A percentile compares a stretch with the other conserved stretches of the same genome.
phyloP scores from a whole-genome alignment of 2,888 invertebrate genomes.

The Lymantria dispar region DNA sequence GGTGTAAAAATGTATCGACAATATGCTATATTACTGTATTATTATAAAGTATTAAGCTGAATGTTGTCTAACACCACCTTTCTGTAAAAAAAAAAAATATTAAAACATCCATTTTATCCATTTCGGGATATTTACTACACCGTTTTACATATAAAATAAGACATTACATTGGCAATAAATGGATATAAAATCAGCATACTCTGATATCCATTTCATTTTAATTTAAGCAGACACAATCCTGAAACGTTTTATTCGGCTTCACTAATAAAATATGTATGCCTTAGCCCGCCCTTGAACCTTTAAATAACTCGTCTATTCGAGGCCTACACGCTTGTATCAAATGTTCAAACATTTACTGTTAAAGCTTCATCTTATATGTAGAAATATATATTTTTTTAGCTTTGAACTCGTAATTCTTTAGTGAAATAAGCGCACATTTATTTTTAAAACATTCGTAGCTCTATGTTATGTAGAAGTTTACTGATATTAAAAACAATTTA shows the following conservation, averaged over 20 bases:
- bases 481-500: no score
- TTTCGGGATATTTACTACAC: no score
- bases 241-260: conserved; percentile 14
- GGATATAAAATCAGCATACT: conserved; percentile 5
- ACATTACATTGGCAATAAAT: conserved; percentile 1
- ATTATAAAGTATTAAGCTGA: no score
- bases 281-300: conserved; percentile 18
- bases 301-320: not conserved
- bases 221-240: conserved; percentile 11
- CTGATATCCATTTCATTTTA: conserved; percentile 25
- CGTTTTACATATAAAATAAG: conserved; percentile 8
- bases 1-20: no score
- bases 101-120: no score
- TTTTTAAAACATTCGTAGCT: no score
- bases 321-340: conserved; percentile 5
- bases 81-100: no score
- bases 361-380: conserved; percentile 1
- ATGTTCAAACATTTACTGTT: conserved; percentile 9
- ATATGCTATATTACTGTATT: no score
- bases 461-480: no score
- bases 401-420: conserved; percentile 3
- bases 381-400: conserved; percentile 1
- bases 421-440: no score
- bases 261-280: conserved; percentile 31
- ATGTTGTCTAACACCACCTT: no score